These are phyloP conservation scores for Leucoraja erinaceus DNA, from an alignment of 2,113 vertebrate species.

Conservation along the genomic window DNA sequence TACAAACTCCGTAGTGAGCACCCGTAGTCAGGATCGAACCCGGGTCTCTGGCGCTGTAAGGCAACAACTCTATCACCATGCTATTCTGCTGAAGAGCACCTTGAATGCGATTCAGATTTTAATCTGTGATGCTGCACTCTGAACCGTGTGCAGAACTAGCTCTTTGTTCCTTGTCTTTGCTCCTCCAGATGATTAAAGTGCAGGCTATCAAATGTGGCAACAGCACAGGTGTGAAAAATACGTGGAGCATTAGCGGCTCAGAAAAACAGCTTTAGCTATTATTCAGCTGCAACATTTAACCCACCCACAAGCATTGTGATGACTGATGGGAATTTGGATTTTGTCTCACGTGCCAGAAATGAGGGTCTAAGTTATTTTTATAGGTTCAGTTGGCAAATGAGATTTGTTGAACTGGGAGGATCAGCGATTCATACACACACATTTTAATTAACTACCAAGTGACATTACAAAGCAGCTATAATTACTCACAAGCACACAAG, in stretches of 20 bases:
- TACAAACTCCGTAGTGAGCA: no score
- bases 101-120: not conserved
- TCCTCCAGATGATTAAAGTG: not conserved
- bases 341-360: not conserved
- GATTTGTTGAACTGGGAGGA: conserved; percentile 32
- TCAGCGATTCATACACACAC: conserved; percentile 14
- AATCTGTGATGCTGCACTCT: not conserved
- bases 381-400: conserved; percentile 34
- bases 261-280: not conserved
- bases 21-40: no score
- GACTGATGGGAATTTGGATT: not conserved
- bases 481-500: conserved; percentile 33
- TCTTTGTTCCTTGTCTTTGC: not conserved
- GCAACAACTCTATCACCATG: no score
- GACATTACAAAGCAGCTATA: conserved; percentile 35
- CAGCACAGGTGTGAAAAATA: not conserved
- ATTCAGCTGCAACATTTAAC: not conserved
- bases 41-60: no score
- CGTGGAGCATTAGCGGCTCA: not conserved
- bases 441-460: conserved; percentile 35
- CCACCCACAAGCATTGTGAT: not conserved
- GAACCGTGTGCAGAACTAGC: not conserved
- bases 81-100: not conserved
- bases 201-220: not conserved
- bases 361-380: conserved; percentile 6